Percentiles rank a stretch among this genome's conserved stretches.
Evolutionary conservation across 2,113 vertebrate species (phyloP).

Genomic region (Eclectus roratus): DNA sequence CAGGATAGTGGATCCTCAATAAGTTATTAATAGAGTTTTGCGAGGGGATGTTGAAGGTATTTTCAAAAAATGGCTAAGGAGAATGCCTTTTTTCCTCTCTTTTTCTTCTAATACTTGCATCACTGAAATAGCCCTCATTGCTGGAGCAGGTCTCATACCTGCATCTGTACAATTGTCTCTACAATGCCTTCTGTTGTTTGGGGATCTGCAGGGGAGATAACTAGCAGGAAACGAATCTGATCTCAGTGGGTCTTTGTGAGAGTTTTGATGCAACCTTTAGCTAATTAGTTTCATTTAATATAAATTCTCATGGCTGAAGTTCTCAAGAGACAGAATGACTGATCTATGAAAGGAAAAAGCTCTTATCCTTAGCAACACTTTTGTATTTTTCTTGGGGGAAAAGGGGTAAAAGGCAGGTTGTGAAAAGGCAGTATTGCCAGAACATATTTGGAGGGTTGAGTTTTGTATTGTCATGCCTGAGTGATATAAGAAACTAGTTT

Average conservation of each 20-base stretch:
- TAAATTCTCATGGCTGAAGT: conserved; percentile 51
- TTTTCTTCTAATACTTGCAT: background rate
- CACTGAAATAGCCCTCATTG: background rate
- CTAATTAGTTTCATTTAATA: conserved; percentile 71
- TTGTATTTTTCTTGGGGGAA: conserved; percentile 29
- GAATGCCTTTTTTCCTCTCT: background rate
- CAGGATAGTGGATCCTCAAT: background rate
- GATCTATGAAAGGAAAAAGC: conserved; percentile 48
- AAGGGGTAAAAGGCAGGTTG: background rate
- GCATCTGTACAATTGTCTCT: conserved; percentile 54
- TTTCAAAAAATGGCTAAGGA: conserved; percentile 22
- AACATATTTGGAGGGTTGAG: background rate
- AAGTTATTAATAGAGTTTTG: background rate
- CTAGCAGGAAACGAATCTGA: conserved; percentile 58
- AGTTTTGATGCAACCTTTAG: conserved; percentile 70
- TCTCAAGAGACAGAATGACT: conserved; percentile 47
- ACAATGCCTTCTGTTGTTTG: conserved; percentile 56
- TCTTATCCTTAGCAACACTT: conserved; percentile 42
- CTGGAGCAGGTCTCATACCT: conserved; percentile 24
- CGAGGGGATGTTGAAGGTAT: background rate
- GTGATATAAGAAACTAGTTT: background rate
- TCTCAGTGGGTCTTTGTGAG: conserved; percentile 58
- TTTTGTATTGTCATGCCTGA: background rate
- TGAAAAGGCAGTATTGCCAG: background rate
- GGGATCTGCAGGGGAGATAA: conserved; percentile 43